Evolutionary conservation across 2,888 invertebrate species (phyloP).

Genomic region (Drosophila villosipedis): DNA sequence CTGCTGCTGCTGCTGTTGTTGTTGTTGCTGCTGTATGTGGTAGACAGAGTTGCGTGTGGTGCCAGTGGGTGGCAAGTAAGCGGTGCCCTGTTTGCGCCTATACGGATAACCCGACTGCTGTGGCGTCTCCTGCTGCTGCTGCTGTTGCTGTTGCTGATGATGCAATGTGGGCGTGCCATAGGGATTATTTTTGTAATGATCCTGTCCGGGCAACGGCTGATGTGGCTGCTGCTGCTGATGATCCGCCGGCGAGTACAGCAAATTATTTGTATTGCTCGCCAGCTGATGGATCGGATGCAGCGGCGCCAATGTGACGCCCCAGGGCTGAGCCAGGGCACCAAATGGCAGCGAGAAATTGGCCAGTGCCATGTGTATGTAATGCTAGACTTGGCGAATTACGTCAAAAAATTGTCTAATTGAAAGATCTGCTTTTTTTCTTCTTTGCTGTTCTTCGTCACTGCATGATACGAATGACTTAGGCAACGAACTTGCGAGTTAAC

Average conservation of each 20-base stretch:
- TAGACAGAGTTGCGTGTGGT: conserved; percentile 71
- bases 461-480: conserved; percentile 67
- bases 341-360: conserved; percentile 85
- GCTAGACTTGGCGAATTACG: conserved; percentile 34
- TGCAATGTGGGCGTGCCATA: conserved; percentile 82
- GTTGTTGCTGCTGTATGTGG: conserved; percentile 73
- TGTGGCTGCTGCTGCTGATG: conserved; percentile 82
- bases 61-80: conserved; percentile 84
- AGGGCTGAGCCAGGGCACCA: conserved; percentile 80
- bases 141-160: conserved; percentile 19
- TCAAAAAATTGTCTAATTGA: conserved; percentile 36
- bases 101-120: conserved; percentile 64
- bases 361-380: conserved; percentile 79
- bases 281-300: conserved; percentile 84
- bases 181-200: conserved; percentile 85
- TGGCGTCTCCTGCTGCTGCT: conserved; percentile 65
- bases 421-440: background rate
- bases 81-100: conserved; percentile 80
- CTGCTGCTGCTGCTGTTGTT: conserved; percentile 49
- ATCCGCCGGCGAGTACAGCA: conserved; percentile 84
- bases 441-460: conserved; percentile 45
- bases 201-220: conserved; percentile 37
- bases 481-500: conserved; percentile 53
- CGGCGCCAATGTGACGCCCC: conserved; percentile 84
- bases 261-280: conserved; percentile 84